Evolutionary conservation across 2,113 vertebrate genomes (phyloP), one percentile per base, ranked within the genome.

Genomic region (Nanger granti): DNA sequence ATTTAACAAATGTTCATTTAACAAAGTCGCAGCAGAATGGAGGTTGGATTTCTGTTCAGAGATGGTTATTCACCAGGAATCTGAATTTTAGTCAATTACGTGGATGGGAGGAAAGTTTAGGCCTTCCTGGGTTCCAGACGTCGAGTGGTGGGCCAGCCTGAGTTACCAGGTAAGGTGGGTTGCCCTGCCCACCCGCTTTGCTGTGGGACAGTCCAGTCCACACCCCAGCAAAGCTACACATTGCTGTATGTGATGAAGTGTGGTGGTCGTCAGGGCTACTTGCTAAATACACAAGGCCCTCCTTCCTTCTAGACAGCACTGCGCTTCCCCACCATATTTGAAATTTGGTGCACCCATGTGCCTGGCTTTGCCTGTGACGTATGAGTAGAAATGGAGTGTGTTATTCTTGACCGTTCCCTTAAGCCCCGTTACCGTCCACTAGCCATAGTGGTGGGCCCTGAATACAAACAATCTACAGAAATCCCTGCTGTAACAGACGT

Each of bases 31-130:
- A 49, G 14, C 37, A 49, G 37, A 66, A 18, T 13, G 47, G 22
- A 91, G 15, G 8, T 20, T 93, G 28, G 31, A 15, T 80, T 95
- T 97, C 80, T 84, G 62, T 62, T 88, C 29, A 31, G 37, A 92
- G 55, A 59, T 85, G 28, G 60, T 6, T 17, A 11, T 66, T 90
- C 52, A 89, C 34, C 49, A 59, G 41, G 3, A 76, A 89, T 92
- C 29, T 95, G n/a, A 80, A 37, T 95, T 92, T 66, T 54, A 64
- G 84, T 73, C 28, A 12, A 47, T 52, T 54, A 34, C 8, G 8
- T 15, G 62, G 62, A 44, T 66, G 26, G 60, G 31, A 29, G 37
- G 66, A 4, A 18, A 55, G 20, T 14, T 34, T 34, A 69, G 83
- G 7, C 37, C 41, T 87, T 80, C 31, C 7, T 55, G 29, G 44